Evolutionary conservation across 2,113 vertebrate genomes (phyloP).

Genomic region (Semicossyphus pulcher): DNA sequence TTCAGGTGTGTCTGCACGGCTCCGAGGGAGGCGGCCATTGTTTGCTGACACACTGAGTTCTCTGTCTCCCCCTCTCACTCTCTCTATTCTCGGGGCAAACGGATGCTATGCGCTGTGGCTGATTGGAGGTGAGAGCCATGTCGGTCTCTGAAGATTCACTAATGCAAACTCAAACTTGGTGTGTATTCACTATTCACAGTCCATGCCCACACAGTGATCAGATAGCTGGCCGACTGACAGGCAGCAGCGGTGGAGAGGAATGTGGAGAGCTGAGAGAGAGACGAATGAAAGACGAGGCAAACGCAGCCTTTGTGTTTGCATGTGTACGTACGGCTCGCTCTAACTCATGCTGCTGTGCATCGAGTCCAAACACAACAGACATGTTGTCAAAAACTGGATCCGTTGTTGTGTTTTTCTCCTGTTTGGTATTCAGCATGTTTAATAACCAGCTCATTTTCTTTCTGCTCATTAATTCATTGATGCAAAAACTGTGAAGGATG

Average conservation of each 20-base stretch:
- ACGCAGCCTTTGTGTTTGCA: constrained; percentile 29
- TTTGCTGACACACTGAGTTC: constrained; percentile 70
- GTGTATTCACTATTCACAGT: constrained; percentile 72
- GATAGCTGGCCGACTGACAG: constrained; percentile 68
- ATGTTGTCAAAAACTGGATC: constrained; percentile 33
- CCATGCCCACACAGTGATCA: constrained; percentile 67
- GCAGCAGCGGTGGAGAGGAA: constrained; percentile 57
- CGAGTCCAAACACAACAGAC: constrained; percentile 6
- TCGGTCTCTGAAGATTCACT: constrained; percentile 70
- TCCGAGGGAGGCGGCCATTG: constrained; percentile 77
- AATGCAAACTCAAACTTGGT: constrained; percentile 67
- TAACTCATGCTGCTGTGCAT: constrained; percentile 7
- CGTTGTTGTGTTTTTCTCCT: constrained; percentile 20
- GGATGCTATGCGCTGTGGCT: constrained; percentile 59
- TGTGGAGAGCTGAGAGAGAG: constrained; percentile 33
- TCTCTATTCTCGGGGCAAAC: constrained; percentile 62
- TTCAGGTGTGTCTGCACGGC: constrained; percentile 82
- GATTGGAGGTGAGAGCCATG: constrained; percentile 84
- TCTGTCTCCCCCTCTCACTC: constrained; percentile 31
- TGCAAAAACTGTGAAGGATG: constrained; percentile 52
- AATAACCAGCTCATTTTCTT: constrained; percentile 61
- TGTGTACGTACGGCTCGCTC: constrained; percentile 18
- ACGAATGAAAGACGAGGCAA: constrained; percentile 46
- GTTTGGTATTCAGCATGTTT: constrained; percentile 56
- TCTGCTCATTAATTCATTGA: constrained; percentile 50